These are phyloP conservation scores for Noturus placidus DNA, from an alignment of 2,113 vertebrate genomes.

Conservation along the genomic window DNA sequence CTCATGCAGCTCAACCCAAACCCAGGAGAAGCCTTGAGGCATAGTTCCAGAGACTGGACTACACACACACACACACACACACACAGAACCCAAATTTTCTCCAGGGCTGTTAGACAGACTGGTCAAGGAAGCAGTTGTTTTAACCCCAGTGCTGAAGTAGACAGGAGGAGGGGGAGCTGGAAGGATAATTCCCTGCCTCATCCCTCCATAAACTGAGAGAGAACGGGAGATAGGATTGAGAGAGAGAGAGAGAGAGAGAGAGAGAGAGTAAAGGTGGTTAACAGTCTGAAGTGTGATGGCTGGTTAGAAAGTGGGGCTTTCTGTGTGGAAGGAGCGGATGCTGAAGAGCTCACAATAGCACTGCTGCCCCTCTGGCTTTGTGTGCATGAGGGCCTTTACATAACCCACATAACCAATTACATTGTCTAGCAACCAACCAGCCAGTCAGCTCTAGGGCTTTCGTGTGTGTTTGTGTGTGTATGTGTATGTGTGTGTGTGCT, in stretches of 20 bases:
- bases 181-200: conserved; percentile 60
- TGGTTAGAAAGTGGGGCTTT: conserved; percentile 63
- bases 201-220: conserved; percentile 49
- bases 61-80: neutral
- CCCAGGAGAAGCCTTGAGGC: conserved; percentile 39
- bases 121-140: conserved; percentile 67
- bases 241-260: conserved; percentile 56
- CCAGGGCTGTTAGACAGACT: conserved; percentile 38
- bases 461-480: conserved; percentile 17
- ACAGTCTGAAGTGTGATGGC: conserved; percentile 66
- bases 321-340: conserved; percentile 73
- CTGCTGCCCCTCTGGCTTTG: conserved; percentile 75
- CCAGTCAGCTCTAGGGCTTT: conserved; percentile 57
- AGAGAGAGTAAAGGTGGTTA: conserved; percentile 44
- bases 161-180: conserved; percentile 22
- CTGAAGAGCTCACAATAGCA: conserved; percentile 73
- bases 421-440: conserved; percentile 77
- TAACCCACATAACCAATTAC: conserved; percentile 78
- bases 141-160: conserved; percentile 60
- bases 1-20: conserved; percentile 19
- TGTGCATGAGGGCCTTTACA: conserved; percentile 79
- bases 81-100: conserved; percentile 28
- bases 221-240: neutral
- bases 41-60: conserved; percentile 38
- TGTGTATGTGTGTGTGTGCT: conserved; percentile 34